Evolutionary conservation across 2,113 vertebrate species (phyloP).

Genomic region (Empidonax traillii): DNA sequence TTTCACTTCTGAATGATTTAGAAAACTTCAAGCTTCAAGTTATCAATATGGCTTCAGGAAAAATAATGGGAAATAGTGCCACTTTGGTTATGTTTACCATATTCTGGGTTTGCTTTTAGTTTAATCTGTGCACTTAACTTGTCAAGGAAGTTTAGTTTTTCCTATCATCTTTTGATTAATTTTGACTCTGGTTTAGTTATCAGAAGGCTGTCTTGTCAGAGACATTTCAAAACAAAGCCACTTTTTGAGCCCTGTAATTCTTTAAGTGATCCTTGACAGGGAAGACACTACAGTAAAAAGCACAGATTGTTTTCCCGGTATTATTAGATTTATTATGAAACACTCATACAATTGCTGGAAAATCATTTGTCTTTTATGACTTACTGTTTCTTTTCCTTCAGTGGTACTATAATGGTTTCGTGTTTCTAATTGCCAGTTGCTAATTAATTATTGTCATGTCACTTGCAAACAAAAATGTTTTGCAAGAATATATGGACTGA

Average conservation of each 20-base stretch:
- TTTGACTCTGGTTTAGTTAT: neutral
- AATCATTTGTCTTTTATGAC: neutral
- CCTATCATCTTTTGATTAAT: neutral
- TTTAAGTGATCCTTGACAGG: neutral
- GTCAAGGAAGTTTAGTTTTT: neutral
- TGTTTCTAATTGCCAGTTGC: slow-evolving; percentile 11
- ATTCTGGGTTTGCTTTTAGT: neutral
- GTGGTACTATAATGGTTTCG: neutral
- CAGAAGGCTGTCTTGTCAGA: neutral
- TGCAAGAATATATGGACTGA: neutral
- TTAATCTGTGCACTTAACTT: neutral
- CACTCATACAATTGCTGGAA: neutral
- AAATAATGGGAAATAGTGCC: neutral
- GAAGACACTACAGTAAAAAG: neutral
- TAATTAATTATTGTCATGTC: neutral
- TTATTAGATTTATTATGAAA: slow-evolving; percentile 9
- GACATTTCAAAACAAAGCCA: neutral
- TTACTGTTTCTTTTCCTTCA: neutral
- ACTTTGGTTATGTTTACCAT: neutral
- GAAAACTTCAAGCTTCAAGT: neutral
- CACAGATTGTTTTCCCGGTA: neutral
- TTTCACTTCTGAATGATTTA: neutral
- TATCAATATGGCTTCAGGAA: neutral
- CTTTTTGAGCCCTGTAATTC: neutral
- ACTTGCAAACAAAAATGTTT: slow-evolving; percentile 25